Evolutionary conservation across 2,797 vertebrate genomes (phyloP), one percentile per base, ranked within the genome.

Genomic region (Paguma larvata): DNA sequence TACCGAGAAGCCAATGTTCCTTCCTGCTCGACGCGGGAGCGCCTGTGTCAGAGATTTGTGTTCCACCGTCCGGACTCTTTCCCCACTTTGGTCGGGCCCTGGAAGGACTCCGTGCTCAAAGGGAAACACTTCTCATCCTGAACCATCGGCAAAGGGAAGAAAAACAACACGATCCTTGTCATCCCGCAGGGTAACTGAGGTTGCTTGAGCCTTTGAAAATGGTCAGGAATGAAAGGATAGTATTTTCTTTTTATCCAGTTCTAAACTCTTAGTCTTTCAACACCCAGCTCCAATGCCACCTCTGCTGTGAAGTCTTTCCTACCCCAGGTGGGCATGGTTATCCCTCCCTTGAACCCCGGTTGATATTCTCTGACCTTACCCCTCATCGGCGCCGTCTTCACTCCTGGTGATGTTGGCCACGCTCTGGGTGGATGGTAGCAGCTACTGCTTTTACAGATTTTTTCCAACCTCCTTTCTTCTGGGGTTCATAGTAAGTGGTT

Each of bases 301-400:
- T 92, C 72, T 41, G 51, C 86, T 75, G 19, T 11, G 63, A 67
- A 56, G 16, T 4, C 11, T 34, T 92, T n/a, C 46, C 15, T 13
- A 41, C 19, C 65, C 65, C 75, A n/a, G 41, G 14, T 13, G 84
- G 80, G 85, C 19, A 9, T 7, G 9, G 6, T 53, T 78, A 91
- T 65, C n/a, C 82, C 88, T 48, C 7, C 15, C 30, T 70, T n/a
- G 30, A 34, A n/a, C 16, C 2, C 30, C 18, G 19, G 2, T 0
- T 27, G 62, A 10, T 6, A 5, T 27, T 51, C 70, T n/a, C n/a
- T 41, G 63, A 27, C 32, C 32, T 53, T 21, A 51, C 0, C 11
- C 4, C 27, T 77, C 32, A 0, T 3, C 0, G 2, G 38, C 1
- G 1, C 53, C 21, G 51, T 62, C 65, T 72, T 11, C 2, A 0